phyloP scores from a whole-genome alignment of 2,113 vertebrate species.

The Perca schrenkii region DNA sequence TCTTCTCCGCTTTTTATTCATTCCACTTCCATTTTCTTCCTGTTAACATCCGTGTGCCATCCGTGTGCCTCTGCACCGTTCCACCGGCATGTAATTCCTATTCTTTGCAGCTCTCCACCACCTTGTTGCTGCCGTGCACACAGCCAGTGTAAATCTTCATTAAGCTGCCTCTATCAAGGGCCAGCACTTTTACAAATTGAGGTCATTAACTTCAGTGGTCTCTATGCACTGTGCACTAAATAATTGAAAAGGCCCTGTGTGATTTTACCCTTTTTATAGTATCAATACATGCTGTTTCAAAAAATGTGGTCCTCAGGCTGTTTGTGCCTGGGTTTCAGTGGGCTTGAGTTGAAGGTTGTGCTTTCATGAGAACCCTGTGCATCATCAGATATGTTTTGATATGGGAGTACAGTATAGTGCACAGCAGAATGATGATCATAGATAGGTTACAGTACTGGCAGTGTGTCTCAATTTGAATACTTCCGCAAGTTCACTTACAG shows the following conservation, averaged over 20 bases:
- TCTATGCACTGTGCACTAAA: constrained; percentile 45
- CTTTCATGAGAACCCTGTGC: neutral
- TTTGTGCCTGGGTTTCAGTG: neutral
- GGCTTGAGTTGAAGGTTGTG: neutral
- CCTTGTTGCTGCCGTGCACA: neutral
- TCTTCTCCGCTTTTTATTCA: constrained; percentile 13
- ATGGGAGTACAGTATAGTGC: neutral
- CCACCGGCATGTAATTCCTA: constrained; percentile 5
- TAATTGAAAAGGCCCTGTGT: constrained; percentile 46
- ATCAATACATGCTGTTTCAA: constrained; percentile 21
- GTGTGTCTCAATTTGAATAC: too few relatives aligned
- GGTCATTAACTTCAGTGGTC: constrained; percentile 49
- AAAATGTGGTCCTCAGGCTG: constrained; percentile 12
- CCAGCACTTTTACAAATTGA: constrained; percentile 61
- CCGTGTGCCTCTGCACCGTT: neutral
- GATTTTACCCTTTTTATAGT: constrained; percentile 33
- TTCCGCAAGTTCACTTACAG: too few relatives aligned
- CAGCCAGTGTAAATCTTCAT: constrained; percentile 51
- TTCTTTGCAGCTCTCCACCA: constrained; percentile 1
- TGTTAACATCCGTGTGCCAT: neutral
- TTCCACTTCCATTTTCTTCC: constrained; percentile 12
- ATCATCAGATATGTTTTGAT: neutral
- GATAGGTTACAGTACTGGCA: neutral
- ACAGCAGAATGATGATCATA: neutral
- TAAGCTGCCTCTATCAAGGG: constrained; percentile 40